Evolutionary conservation across 2,888 invertebrate species (phyloP).

Genomic region (Oscheius sp.): DNA sequence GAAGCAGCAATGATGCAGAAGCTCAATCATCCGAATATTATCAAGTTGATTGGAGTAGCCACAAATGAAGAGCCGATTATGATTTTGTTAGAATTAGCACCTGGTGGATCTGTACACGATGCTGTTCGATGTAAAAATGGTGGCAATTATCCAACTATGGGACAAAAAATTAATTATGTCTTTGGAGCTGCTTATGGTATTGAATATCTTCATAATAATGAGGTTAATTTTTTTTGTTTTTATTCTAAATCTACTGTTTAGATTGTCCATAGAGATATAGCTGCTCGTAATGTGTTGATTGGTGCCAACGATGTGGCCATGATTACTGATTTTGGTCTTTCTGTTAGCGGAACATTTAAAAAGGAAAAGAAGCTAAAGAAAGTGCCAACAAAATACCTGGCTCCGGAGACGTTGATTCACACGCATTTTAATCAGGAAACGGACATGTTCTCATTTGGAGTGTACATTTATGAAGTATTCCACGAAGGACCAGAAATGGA

Average conservation of each 20-base stretch:
- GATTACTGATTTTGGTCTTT: conserved; percentile 39
- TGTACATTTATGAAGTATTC: conserved; percentile 28
- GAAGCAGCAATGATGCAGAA: conserved; percentile 35
- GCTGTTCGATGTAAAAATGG: no score
- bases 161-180: no score
- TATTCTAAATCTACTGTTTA: no score
- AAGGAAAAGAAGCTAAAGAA: conserved; percentile 13
- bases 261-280: conserved; percentile 25
- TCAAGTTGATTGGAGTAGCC: conserved; percentile 33
- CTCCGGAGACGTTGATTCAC: conserved; percentile 21
- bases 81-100: conserved; percentile 30
- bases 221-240: no score
- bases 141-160: no score
- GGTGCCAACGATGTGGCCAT: conserved; percentile 20
- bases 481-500: no score
- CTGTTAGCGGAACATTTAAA: conserved; percentile 15
- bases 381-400: conserved; percentile 17
- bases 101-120: conserved; percentile 19
- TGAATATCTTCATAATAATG: no score
- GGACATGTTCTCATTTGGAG: conserved; percentile 32
- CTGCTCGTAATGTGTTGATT: conserved; percentile 33
- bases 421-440: conserved; percentile 5
- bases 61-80: conserved; percentile 36
- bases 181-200: no score
- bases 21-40: conserved; percentile 25